Evolutionary conservation across 2,113 vertebrate genomes (phyloP).

Genomic region (Chaenocephalus aceratus): DNA sequence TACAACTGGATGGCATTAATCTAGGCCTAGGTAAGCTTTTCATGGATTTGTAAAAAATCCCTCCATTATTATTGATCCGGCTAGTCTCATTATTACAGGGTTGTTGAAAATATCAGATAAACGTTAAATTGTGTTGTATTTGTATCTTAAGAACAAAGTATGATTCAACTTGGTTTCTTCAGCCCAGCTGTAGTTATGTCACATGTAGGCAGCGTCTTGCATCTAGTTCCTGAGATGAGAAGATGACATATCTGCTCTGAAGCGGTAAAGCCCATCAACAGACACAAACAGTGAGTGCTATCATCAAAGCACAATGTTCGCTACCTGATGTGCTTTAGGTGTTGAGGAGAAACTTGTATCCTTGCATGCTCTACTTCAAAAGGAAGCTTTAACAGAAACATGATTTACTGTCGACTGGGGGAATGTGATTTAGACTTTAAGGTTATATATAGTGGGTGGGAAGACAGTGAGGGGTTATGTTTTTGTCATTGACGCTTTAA

Average conservation of each 20-base stretch:
- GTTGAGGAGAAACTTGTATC: too few species aligned
- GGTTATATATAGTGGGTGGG: background rate
- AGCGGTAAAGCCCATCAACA: conserved; percentile 24
- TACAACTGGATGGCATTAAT: too few species aligned
- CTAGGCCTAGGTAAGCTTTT: too few species aligned
- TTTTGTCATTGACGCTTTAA: background rate
- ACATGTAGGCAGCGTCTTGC: background rate
- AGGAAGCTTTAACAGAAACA: background rate
- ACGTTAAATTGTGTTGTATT: background rate
- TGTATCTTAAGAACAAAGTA: background rate
- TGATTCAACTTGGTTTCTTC: background rate
- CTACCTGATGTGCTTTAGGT: background rate
- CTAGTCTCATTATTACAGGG: too few species aligned
- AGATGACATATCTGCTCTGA: conserved; percentile 8
- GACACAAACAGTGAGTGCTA: background rate
- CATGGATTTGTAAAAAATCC: too few species aligned
- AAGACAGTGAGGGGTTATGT: background rate
- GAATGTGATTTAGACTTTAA: background rate
- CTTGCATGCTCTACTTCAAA: background rate
- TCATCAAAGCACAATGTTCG: conserved; percentile 11
- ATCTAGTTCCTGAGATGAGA: conserved; percentile 19
- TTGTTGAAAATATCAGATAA: background rate
- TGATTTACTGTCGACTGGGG: background rate
- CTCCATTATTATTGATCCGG: too few species aligned
- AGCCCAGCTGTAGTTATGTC: background rate